Conservation (phyloP, 2,888 invertebrate genomes). For the Hedya salicella region DNA sequence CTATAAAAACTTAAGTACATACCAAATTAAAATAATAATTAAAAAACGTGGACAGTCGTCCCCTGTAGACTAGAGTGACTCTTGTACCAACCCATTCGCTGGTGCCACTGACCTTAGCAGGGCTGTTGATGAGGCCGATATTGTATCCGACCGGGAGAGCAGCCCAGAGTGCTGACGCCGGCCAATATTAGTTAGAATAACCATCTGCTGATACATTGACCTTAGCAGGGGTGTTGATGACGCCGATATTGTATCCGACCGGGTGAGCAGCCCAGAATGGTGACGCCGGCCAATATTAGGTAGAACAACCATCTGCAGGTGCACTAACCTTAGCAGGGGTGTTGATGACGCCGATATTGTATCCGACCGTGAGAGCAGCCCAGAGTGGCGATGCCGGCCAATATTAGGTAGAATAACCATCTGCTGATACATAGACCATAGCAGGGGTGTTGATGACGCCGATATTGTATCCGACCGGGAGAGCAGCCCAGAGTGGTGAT, state of each 20-base stretch:
- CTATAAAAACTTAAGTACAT: no score
- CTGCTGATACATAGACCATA: constrained; percentile 86
- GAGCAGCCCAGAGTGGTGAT: constrained; percentile 91
- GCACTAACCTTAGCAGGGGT: constrained; percentile 89
- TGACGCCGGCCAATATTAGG: constrained; percentile 88
- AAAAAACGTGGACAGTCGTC: no score
- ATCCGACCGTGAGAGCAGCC: constrained; percentile 94
- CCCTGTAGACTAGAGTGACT: no score
- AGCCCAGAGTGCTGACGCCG: constrained; percentile 90
- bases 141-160: constrained; percentile 94
- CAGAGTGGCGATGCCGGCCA: constrained; percentile 89
- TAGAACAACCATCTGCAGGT: constrained; percentile 84
- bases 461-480: constrained; percentile 94
- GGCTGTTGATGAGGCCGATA: constrained; percentile 94
- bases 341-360: constrained; percentile 94
- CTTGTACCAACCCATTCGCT: no score
- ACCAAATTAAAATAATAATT: no score
- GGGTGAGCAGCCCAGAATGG: constrained; percentile 93
- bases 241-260: constrained; percentile 94
- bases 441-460: constrained; percentile 94
- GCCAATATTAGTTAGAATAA: constrained; percentile 87
- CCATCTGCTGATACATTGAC: no score
- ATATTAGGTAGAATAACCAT: constrained; percentile 86
- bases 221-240: constrained; percentile 91
- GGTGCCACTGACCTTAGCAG: constrained; percentile 90